Evolutionary conservation across 2,888 invertebrate genomes (phyloP).

Genomic region (Hypena proboscidalis): DNA sequence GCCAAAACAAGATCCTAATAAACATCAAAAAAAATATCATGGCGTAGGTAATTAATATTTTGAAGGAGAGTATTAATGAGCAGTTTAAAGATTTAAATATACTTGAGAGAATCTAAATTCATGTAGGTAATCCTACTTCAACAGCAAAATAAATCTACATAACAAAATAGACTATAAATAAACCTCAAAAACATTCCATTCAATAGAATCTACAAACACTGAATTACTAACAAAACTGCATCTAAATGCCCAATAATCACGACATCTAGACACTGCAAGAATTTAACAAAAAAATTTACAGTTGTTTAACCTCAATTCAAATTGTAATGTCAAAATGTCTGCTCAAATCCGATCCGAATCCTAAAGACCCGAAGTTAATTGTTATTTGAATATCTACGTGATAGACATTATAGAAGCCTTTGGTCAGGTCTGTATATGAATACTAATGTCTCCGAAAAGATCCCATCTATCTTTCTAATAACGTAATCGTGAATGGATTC

Average conservation of each 20-base stretch:
- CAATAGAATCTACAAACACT: not conserved
- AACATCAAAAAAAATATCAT: constrained; percentile 31
- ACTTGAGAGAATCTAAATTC: constrained; percentile 19
- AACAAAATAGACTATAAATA: too few relatives aligned
- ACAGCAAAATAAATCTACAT: too few relatives aligned
- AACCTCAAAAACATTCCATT: not conserved
- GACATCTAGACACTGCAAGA: not conserved
- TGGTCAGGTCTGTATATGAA: constrained; percentile 39
- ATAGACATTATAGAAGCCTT: constrained; percentile 43
- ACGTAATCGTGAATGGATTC: constrained; percentile 45
- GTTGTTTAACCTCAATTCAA: constrained; percentile 27
- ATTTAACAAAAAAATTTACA: constrained; percentile 12
- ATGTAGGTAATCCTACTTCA: too few relatives aligned
- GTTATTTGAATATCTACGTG: constrained; percentile 70
- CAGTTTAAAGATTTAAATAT: not conserved
- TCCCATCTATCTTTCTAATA: constrained; percentile 48
- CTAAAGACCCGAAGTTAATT: constrained; percentile 61
- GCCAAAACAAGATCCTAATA: constrained; percentile 37
- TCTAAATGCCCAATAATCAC: not conserved
- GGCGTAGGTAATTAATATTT: constrained; percentile 27
- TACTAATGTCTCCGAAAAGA: constrained; percentile 38
- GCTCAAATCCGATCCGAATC: constrained; percentile 42
- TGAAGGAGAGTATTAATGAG: constrained; percentile 15
- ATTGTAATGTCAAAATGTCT: constrained; percentile 17
- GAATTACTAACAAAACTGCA: not conserved